Conservation (phyloP, 2,113 vertebrate genomes). For the Syrrhaptes paradoxus region DNA sequence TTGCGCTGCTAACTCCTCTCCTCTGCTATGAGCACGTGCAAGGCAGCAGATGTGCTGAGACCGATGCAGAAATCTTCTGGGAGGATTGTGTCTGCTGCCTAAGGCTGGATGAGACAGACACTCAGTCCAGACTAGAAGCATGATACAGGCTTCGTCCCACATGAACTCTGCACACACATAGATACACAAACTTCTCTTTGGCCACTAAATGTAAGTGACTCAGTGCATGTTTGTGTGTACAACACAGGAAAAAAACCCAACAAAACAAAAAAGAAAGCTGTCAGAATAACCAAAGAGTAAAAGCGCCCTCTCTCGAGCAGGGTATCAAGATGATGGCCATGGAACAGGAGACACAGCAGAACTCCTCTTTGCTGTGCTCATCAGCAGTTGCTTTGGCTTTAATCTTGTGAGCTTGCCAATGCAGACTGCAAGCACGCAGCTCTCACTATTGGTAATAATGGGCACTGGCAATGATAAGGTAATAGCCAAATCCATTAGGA, state of each 20-base stretch:
- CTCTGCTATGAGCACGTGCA: background rate
- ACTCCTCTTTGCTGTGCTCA: background rate
- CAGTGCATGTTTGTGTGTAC: background rate
- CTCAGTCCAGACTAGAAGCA: background rate
- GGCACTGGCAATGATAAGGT: background rate
- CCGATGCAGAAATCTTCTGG: background rate
- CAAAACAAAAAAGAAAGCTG: background rate
- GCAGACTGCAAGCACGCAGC: background rate
- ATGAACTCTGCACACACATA: background rate
- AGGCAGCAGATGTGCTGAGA: background rate
- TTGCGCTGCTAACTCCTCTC: background rate
- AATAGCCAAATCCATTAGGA: background rate
- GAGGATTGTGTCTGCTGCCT: background rate
- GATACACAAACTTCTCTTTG: background rate
- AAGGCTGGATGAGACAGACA: background rate
- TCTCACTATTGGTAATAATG: background rate
- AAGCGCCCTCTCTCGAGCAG: background rate
- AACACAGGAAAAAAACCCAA: background rate
- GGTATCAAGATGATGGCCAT: background rate
- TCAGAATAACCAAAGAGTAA: background rate
- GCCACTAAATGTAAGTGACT: background rate
- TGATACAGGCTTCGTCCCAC: background rate
- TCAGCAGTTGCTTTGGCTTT: background rate
- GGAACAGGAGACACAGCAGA: background rate
- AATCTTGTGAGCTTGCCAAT: background rate